Base-by-base conservation (phyloP, 2,113 vertebrate species). In the Entomyzon cyanotis region DNA sequence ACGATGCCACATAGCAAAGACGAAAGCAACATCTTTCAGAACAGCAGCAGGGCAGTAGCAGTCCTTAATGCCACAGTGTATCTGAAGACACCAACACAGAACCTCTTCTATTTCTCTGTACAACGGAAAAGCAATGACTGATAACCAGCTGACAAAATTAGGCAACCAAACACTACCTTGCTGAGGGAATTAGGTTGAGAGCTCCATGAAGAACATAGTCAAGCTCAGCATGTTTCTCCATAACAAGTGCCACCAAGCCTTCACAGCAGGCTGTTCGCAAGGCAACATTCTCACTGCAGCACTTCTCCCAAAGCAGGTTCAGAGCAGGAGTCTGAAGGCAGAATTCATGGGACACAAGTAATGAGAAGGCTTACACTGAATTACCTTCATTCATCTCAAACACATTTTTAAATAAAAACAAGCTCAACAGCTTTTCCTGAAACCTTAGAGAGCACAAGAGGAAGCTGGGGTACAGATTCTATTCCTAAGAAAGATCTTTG, bases 271-370 rank as follows among this genome's bases (percentile, higher is more conserved):
- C 97, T 6, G 98, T 98, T 28, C 98, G 97, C 81, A 99, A 98
- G 50, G 97, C 96, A 11, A 98, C 97, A 2, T 91, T 96, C 69
- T 99, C 99, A 81, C 98, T 97, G 97, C 99, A 98, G 87, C 99
- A 99, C 91, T 98, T 99, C 95, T 99, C 98, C 99, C 99, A 99
- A 31, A 99, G 98, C 76, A 98, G 94, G 94, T 98, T 98, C 97
- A 99, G 67, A 8, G 99, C 98, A 16, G 98, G 98, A 41, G 98
- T 98, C 99, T 99, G 96, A 88, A 97, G 95, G 55, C 15, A 95
- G 37, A 96, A 95, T 84, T 27, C 18, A 74, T 22, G 4, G 81
- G 27, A 84, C 46, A 93, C 15, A 81, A 76, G 7, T 16, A 87
- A 44, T 56, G 18, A 95, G 18, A 68, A 50, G 2, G 24, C 5